Evolutionary conservation across 2,797 vertebrate species (phyloP), one percentile per base, ranked within the genome.

Genomic region (Smutsia temminckii): DNA sequence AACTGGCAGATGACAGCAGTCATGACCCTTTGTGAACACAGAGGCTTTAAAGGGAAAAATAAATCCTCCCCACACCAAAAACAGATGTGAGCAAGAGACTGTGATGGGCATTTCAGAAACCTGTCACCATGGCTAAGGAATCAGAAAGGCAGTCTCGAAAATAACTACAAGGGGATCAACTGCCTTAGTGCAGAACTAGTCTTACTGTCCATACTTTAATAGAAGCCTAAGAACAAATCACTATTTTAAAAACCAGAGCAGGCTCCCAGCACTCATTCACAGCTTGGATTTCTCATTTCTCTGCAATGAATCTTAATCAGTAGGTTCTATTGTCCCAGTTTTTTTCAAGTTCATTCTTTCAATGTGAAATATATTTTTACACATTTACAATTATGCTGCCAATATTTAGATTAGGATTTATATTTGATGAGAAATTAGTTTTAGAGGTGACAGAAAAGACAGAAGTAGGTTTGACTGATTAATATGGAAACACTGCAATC

Each of bases 381-480:
- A 96, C 93, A 93, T 97, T 79, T 37, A 88, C n/a, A 97, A 97
- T 96, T 97, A 95, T 94, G 96, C 49, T 96, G 63, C 46, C 66
- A 87, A 80, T 97, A 92, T 97, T 98, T 97, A 91, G 86, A 97
- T 95, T 95, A 97, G 81, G 84, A 95, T 75, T 96, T 96, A n/a
- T 75, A 86, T 96, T 98, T 97, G 92, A 95, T 49, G 69, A 97
- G 96, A 97, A 98, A 92, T 91, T 85, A 93, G 61, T 96, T 97
- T 94, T 79, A 55, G 64, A 91, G 94, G 84, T 94, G 96, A 95
- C 53, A 95, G 75, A 71, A 95, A 93, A 96, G 93, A 89, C 37
- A 86, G 42, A 94, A 89, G 55, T 55, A 93, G 57, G 42, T 84
- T 57, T 88, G 57, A 63, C 42, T 93, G 88, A 93, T 91, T 94